A percentile compares a stretch with the other conserved stretches of the same genome.
phyloP scores from a whole-genome alignment of 2,113 vertebrate genomes.

The Archilochus colubris region DNA sequence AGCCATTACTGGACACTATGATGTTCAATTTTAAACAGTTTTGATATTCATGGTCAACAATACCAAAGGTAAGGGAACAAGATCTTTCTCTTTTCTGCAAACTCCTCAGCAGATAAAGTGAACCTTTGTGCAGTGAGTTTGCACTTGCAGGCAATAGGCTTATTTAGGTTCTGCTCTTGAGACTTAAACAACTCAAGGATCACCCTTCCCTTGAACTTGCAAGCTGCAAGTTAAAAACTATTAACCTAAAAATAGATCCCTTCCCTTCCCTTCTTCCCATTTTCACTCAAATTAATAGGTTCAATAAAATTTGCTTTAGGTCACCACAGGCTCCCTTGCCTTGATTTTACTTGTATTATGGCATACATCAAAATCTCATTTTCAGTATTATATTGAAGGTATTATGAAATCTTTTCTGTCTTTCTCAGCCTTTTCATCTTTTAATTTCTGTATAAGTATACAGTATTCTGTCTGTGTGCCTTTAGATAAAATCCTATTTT shows the following conservation, averaged over 20 bases:
- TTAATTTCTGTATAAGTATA: background rate
- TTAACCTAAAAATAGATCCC: background rate
- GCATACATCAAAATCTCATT: fast-evolving
- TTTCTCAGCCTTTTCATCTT: background rate
- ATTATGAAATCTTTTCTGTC: background rate
- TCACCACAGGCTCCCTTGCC: background rate
- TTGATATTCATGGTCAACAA: background rate
- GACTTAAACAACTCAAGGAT: background rate
- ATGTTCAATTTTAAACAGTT: background rate
- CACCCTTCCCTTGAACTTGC: background rate
- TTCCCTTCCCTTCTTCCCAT: background rate
- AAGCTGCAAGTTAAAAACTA: background rate
- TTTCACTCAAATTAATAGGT: background rate
- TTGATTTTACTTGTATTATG: background rate
- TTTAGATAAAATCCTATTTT: background rate
- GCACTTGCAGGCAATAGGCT: background rate
- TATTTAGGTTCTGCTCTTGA: background rate
- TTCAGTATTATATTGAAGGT: background rate
- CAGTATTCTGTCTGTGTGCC: background rate
- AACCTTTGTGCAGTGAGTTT: background rate
- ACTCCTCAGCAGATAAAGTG: background rate
- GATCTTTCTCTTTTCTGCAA: background rate
- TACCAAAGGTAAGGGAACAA: background rate
- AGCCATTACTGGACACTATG: background rate
- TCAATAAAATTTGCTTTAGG: background rate